phyloP scores from a whole-genome alignment of 2,888 invertebrate species.

The Merodon equestris region DNA sequence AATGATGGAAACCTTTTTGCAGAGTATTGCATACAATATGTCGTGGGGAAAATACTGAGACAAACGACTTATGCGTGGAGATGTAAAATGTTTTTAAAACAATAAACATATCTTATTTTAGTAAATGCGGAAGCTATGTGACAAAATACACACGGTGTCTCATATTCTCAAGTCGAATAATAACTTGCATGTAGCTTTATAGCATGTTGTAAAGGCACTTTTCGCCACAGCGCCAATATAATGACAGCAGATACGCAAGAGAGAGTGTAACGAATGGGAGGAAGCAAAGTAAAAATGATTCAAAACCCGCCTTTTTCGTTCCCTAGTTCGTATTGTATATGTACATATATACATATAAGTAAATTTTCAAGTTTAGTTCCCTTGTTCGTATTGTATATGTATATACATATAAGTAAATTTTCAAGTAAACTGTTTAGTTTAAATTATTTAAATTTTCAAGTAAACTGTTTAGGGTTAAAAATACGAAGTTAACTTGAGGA shows the following conservation, averaged over 20 bases:
- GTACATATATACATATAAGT: too few relatives aligned
- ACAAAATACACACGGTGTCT: conserved; percentile 14
- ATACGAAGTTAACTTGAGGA: conserved; percentile 24
- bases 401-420: too few relatives aligned
- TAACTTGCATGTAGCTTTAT: conserved; percentile 47
- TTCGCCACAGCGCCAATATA: conserved; percentile 16
- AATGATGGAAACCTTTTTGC: too few relatives aligned
- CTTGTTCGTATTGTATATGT: too few relatives aligned
- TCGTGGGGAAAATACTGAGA: too few relatives aligned
- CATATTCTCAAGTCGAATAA: conserved; percentile 12
- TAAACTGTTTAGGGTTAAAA: conserved; percentile 46
- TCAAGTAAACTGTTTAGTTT: conserved; percentile 4
- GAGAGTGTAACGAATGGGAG: too few relatives aligned
- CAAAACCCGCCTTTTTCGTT: conserved; percentile 8
- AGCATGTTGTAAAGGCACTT: conserved; percentile 33
- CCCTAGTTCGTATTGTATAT: too few relatives aligned
- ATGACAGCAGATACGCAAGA: conserved; percentile 22
- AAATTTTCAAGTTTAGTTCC: too few relatives aligned
- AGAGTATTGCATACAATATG: too few relatives aligned
- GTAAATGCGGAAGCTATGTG: conserved; percentile 54
- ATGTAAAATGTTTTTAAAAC: too few relatives aligned
- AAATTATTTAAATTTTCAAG: conserved; percentile 27
- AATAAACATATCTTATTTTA: conserved; percentile 51
- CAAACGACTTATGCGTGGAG: too few relatives aligned
- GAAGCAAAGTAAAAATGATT: conserved; percentile 5